A percentile compares a stretch with the other conserved stretches of the same genome.
These are phyloP conservation scores for Triplophysa yarkandensis DNA, from an alignment of 2,797 vertebrate genomes.

Conservation along the genomic window DNA sequence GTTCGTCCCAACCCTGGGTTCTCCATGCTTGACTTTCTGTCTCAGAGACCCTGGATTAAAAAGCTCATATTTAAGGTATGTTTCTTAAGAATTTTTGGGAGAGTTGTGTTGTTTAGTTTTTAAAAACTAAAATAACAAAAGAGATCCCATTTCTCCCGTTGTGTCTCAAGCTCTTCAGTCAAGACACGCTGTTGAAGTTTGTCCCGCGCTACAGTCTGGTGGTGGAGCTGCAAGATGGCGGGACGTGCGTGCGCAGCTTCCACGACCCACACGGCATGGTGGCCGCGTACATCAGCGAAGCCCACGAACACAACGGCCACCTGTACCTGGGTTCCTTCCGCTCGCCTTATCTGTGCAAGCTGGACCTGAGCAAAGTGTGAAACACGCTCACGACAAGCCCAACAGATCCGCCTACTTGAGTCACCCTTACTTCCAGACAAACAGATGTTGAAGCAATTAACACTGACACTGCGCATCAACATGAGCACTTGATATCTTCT, in stretches of 20 bases:
- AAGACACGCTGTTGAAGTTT: constrained; percentile 85
- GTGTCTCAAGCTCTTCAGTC: constrained; percentile 83
- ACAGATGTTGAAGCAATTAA: constrained; percentile 36
- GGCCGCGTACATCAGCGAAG: constrained; percentile 85
- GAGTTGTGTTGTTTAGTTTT: not conserved
- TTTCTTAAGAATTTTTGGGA: not conserved
- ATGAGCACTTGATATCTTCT: constrained; percentile 24
- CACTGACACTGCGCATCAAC: no score
- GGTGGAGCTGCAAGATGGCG: constrained; percentile 87
- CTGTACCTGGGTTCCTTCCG: constrained; percentile 92
- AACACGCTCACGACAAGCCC: not conserved
- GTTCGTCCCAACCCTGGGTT: constrained; percentile 90
- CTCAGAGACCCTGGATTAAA: constrained; percentile 91
- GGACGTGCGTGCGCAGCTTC: constrained; percentile 86
- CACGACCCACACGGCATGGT: constrained; percentile 87
- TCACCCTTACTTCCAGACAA: constrained; percentile 19
- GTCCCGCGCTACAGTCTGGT: constrained; percentile 89
- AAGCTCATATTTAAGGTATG: constrained; percentile 94
- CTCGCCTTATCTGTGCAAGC: constrained; percentile 85
- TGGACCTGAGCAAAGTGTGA: constrained; percentile 79
- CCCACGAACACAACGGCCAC: constrained; percentile 83
- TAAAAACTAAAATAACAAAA: no score
- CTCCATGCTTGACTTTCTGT: constrained; percentile 93
- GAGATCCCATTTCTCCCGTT: no score
- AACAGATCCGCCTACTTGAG: constrained; percentile 13